Evolutionary conservation across 2,113 vertebrate genomes (phyloP), one percentile per base, ranked within the genome.

Genomic region (Garra rufa): DNA sequence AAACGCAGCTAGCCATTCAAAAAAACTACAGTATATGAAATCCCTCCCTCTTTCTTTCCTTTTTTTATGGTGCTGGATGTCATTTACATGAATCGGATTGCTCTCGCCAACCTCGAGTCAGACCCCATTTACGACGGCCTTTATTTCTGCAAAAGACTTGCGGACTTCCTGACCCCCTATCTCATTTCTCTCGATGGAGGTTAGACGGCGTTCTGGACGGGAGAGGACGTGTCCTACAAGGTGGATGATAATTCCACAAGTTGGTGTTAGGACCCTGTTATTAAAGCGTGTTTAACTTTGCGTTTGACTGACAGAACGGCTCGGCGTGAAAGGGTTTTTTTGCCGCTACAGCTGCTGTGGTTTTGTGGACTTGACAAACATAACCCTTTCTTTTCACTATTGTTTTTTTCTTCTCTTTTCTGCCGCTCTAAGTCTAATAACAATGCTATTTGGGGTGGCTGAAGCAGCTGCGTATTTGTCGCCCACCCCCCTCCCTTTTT

Each of bases 401-500:
- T 84, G 44, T 86, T 82, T 77, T 79, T 81, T 80, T 77, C 19
- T n/a, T 44, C 43, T 28, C 13, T 26, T 69, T 77, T 86, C 78
- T 73, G 88, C 85, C 83, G 86, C 84, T 86, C 88, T 82, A 76
- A 92, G 90, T 92, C 92, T 91, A 91, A 93, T 92, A 92, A 83
- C 82, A 87, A 83, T 83, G 76, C 81, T 87, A 78, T 92, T 83
- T 92, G 91, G 89, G 89, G 86, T 88, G 90, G 92, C 92, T 88
- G 90, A 92, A 92, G 91, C 92, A 94, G 92, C 94, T 93, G 93
- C 91, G 87, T 86, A 87, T 76, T 88, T 86, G 86, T 86, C 57
- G 61, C 19, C 73, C 67, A 57, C 86, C 82, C 83, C 78, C 52
- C 34, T 34, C 41, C 85, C 82, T 86, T 57, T 76, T 75, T 71